Evolutionary conservation across 2,113 vertebrate genomes (phyloP).

Genomic region (Stictonetta naevosa): DNA sequence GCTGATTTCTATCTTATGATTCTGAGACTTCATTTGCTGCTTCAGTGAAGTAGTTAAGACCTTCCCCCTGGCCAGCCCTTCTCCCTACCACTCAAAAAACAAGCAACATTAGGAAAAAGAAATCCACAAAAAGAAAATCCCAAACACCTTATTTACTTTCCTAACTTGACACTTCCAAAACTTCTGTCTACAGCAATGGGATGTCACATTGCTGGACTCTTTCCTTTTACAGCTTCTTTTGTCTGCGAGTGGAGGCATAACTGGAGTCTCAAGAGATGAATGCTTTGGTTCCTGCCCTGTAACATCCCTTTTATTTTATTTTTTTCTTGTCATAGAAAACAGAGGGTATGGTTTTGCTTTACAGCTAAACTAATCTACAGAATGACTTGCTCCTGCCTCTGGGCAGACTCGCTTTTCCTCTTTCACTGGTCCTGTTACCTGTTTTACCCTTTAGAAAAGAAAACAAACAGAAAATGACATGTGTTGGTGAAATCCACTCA

Average conservation of each 20-base stretch:
- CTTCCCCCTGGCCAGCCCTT: background rate
- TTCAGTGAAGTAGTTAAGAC: background rate
- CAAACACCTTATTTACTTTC: background rate
- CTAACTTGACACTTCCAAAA: background rate
- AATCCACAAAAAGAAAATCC: background rate
- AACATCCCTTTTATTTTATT: background rate
- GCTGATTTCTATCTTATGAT: background rate
- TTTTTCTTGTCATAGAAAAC: background rate
- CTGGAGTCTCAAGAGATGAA: background rate
- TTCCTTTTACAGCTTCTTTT: background rate
- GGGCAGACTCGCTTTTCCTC: background rate
- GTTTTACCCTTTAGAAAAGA: background rate
- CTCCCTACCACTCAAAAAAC: rapidly evolving
- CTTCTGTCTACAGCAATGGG: background rate
- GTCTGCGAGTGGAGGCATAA: background rate
- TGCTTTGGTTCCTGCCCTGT: background rate
- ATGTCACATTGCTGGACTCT: background rate
- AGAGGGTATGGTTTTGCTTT: rapidly evolving
- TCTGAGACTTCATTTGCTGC: background rate
- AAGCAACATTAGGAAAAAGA: background rate
- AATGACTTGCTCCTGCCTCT: background rate
- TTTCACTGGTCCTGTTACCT: background rate
- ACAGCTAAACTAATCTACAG: background rate
- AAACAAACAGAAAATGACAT: background rate
- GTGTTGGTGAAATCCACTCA: background rate